Conservation (phyloP, 1,140 invertebrate species). For the Macrotrachela quadricornifera region DNA sequence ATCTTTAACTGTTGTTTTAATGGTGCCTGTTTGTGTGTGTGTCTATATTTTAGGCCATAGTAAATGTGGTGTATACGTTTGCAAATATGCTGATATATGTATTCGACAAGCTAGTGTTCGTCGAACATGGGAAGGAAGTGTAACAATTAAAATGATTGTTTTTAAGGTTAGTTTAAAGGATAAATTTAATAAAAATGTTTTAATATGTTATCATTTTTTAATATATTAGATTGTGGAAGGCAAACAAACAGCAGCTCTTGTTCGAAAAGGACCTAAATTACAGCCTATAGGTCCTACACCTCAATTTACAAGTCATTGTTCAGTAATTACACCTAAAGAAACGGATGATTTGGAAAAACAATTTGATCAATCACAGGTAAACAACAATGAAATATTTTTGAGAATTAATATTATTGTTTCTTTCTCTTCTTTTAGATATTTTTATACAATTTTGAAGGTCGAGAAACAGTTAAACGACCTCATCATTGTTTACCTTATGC, state of each 20-base stretch:
- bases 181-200: not conserved
- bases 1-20: no score
- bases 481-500: conserved; percentile 1
- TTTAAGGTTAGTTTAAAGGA: not conserved
- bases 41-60: not conserved
- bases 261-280: conserved; percentile 2
- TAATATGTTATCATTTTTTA: not conserved
- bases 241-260: not conserved
- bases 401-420: not conserved
- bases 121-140: not conserved
- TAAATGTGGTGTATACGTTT: conserved; percentile 3
- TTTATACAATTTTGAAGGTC: not conserved
- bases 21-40: no score
- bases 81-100: conserved; percentile 1
- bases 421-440: not conserved
- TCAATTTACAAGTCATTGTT: conserved; percentile 3
- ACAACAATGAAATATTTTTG: not conserved
- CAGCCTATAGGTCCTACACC: not conserved
- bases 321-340: conserved; percentile 1
- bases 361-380: conserved; percentile 6
- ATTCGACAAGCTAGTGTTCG: not conserved
- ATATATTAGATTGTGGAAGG: not conserved
- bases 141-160: conserved; percentile 6
- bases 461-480: not conserved
- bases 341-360: conserved; percentile 1